A percentile compares a stretch with the other conserved stretches of the same genome.
Evolutionary conservation across 2,888 invertebrate species (phyloP).

Genomic region (Trichogramma evanescens): DNA sequence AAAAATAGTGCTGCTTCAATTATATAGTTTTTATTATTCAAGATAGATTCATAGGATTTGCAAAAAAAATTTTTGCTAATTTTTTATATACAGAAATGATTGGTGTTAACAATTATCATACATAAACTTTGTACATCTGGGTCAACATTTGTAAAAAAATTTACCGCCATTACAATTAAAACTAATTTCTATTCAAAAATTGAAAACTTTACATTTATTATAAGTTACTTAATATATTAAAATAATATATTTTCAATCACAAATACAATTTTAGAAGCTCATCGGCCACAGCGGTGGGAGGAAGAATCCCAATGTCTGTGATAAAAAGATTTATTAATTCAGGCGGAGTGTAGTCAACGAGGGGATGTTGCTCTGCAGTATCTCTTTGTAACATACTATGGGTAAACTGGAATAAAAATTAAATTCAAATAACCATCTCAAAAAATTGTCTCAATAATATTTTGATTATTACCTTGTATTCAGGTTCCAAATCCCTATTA

Average conservation of each 20-base stretch:
- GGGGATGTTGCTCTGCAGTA: constrained; percentile 66
- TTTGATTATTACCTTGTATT: constrained; percentile 64
- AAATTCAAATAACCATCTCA: neutral
- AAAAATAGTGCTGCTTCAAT: no score
- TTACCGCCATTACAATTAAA: neutral
- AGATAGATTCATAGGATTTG: no score
- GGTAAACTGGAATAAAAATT: constrained; percentile 49
- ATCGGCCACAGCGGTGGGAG: constrained; percentile 95
- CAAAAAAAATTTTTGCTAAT: no score
- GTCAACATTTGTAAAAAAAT: neutral
- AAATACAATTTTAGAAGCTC: constrained; percentile 94
- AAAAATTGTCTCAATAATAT: neutral
- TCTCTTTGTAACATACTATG: constrained; percentile 48
- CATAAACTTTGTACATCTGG: no score
- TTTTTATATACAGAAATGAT: no score
- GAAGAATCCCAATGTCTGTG: constrained; percentile 91
- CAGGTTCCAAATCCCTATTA: constrained; percentile 81
- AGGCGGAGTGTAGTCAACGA: constrained; percentile 97
- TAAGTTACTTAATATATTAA: neutral
- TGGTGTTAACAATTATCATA: no score
- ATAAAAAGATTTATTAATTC: constrained; percentile 85
- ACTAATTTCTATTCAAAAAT: constrained; percentile 9
- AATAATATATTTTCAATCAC: constrained; percentile 47
- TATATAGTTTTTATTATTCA: no score
- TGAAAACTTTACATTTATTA: neutral